Evolutionary conservation across 2,888 invertebrate species (phyloP).

Genomic region (Brenthis daphne): DNA sequence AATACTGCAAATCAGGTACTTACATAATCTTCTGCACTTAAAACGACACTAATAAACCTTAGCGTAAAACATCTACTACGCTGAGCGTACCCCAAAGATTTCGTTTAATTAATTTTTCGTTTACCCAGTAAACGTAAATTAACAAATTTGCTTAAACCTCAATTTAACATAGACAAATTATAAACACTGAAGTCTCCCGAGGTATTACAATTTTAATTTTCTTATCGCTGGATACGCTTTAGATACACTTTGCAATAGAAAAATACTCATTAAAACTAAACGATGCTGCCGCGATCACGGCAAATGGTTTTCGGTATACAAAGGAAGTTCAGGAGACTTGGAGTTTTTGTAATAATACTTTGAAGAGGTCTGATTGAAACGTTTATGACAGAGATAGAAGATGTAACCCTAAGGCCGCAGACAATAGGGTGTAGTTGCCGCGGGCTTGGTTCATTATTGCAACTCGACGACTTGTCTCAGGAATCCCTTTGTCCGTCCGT

Average conservation of each 20-base stretch:
- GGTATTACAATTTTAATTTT: conserved; percentile 71
- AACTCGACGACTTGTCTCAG: conserved; percentile 51
- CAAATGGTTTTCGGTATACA: conserved; percentile 39
- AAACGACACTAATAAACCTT: conserved; percentile 22
- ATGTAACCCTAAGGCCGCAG: conserved; percentile 50
- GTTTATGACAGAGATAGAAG: conserved; percentile 52
- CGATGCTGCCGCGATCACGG: conserved; percentile 57
- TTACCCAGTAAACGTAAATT: conserved; percentile 34
- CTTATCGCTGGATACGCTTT: conserved; percentile 66
- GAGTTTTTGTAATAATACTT: conserved; percentile 37
- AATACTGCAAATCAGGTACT: conserved; percentile 19
- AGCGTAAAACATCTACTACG: conserved; percentile 9
- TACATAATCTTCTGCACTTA: conserved; percentile 14
- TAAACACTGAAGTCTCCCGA: conserved; percentile 54
- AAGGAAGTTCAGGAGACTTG: conserved; percentile 22
- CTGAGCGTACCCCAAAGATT: conserved; percentile 10
- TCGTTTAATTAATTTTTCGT: conserved; percentile 35
- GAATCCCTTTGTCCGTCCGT: conserved; percentile 64
- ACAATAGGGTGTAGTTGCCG: conserved; percentile 54
- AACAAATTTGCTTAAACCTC: conserved; percentile 55
- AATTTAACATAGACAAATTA: conserved; percentile 54
- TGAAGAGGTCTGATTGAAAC: conserved; percentile 55
- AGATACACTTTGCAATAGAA: conserved; percentile 59
- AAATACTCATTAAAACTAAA: conserved; percentile 58
- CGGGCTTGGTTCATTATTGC: conserved; percentile 61